Base-by-base conservation (phyloP, 2,797 vertebrate species). In the Ciconia nigra region DNA sequence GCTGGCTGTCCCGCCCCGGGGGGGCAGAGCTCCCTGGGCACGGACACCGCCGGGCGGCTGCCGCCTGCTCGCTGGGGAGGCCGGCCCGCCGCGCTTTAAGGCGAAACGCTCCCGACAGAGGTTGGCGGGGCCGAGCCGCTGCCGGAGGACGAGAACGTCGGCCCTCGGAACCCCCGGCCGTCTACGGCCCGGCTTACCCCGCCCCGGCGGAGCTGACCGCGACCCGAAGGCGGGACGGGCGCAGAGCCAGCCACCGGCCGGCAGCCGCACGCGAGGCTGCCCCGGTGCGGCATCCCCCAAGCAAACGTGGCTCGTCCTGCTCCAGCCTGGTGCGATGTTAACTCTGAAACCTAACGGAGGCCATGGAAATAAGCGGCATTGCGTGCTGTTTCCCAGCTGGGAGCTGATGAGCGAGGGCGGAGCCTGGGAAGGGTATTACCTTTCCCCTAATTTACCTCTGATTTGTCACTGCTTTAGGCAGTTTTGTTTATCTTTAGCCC, bases 291-390 rank as follows among this genome's bases (percentile, higher is more conserved):
- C 54, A 11, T 11, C 62, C 22, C 25, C 10, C 44, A 0, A 18
- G 49, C 31, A 24, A n/a, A 21, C 0, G 1, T 1, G 13, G 4
- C 31, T 29, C 8, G 1, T 5, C 44, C 65, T 5, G 28, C 44
- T 15, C 16, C 28, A 5, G 7, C 21, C 52, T 4, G 5, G 11
- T 7, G 28, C 4, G 7, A 0, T 8, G 41, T 25, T 82, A 57
- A 57, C 47, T 63, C 55, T 29, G 77, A 61, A 90, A 28, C 70
- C 18, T 67, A 49, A 42, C 5, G 63, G 10, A 14, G 22, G 28
- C 17, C 2, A 10, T 10, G 55, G 52, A 46, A n/a, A 20, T 15
- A 8, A 37, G 29, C 4, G 12, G 42, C n/a, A 1, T 5, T 18
- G 35, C 4, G 1, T 12, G 15, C 20, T 3, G 19, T 11, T 51